A percentile compares a stretch with the other conserved stretches of the same genome.
phyloP scores from a whole-genome alignment of 2,113 vertebrate species.

The Nettapus auritus region DNA sequence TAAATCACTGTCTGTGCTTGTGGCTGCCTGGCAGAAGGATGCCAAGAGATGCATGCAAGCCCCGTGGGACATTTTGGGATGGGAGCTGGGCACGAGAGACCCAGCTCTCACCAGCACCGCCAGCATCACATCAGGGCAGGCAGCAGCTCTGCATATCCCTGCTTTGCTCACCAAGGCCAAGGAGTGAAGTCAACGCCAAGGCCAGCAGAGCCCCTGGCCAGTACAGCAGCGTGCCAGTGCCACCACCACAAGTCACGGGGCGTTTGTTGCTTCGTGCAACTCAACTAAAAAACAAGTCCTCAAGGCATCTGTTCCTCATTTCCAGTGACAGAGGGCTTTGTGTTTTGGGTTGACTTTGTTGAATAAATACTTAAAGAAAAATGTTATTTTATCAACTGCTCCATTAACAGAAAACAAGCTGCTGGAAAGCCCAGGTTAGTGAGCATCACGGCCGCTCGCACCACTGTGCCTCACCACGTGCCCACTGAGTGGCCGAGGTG shows the following conservation, averaged over 20 bases:
- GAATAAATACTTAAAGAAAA: not conserved
- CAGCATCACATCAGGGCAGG: not conserved
- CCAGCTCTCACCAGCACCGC: not conserved
- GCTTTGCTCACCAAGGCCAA: not conserved
- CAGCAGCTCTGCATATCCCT: not conserved
- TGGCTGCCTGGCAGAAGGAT: not conserved
- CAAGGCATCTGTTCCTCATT: not conserved
- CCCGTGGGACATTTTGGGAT: no score
- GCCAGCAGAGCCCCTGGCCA: not conserved
- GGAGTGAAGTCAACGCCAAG: not conserved
- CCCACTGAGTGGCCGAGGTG: accelerated
- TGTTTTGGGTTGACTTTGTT: not conserved
- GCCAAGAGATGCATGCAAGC: not conserved
- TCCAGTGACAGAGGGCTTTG: not conserved
- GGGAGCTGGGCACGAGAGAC: accelerated
- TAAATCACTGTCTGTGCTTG: not conserved
- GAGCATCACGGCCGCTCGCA: accelerated
- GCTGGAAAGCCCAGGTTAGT: not conserved
- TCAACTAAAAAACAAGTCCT: not conserved
- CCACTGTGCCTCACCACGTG: not conserved
- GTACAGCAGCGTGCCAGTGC: not conserved
- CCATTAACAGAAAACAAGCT: accelerated
- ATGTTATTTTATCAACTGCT: not conserved
- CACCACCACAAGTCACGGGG: not conserved
- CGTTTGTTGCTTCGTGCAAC: not conserved